Percentiles rank a stretch among this genome's conserved stretches.
Conservation (phyloP, 2,888 invertebrate genomes). For the Vannuccia rotundouncinata region DNA sequence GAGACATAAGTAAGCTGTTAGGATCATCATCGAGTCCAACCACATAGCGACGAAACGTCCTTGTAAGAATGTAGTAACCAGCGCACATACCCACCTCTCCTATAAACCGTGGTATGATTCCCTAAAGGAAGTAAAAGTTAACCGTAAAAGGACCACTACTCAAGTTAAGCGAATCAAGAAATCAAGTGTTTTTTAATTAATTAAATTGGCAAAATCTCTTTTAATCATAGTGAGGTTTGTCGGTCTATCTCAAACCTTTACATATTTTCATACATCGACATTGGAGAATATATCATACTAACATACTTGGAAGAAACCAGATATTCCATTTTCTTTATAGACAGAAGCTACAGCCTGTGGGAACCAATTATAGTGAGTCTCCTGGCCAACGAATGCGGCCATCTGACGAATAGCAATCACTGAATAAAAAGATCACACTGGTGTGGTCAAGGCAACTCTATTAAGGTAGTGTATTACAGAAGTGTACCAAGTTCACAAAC, state of each 20-base stretch:
- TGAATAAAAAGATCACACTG: not conserved
- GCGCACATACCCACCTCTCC: constrained; percentile 5
- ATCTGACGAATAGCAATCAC: constrained; percentile 33
- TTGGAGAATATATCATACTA: not conserved
- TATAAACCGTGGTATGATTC: not conserved
- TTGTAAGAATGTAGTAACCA: not conserved
- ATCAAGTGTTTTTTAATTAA: no score
- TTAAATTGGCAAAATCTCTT: no score
- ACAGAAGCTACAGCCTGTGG: constrained; percentile 2
- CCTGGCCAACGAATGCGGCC: constrained; percentile 27
- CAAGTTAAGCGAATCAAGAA: no score
- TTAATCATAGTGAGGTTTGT: no score
- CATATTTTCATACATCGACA: no score
- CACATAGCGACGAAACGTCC: not conserved
- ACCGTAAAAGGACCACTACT: no score
- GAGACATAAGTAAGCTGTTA: not conserved
- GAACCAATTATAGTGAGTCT: constrained; percentile 30
- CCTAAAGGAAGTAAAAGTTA: not conserved
- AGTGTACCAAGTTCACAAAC: no score
- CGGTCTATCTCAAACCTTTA: no score
- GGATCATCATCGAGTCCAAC: not conserved
- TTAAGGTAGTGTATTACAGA: no score
- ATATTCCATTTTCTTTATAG: constrained; percentile 29
- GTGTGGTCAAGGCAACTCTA: no score
- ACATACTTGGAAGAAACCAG: constrained; percentile 33